Percentiles rank a stretch among this genome's conserved stretches.
Evolutionary conservation across 2,113 vertebrate genomes (phyloP).

Genomic region (Platichthys flesus): DNA sequence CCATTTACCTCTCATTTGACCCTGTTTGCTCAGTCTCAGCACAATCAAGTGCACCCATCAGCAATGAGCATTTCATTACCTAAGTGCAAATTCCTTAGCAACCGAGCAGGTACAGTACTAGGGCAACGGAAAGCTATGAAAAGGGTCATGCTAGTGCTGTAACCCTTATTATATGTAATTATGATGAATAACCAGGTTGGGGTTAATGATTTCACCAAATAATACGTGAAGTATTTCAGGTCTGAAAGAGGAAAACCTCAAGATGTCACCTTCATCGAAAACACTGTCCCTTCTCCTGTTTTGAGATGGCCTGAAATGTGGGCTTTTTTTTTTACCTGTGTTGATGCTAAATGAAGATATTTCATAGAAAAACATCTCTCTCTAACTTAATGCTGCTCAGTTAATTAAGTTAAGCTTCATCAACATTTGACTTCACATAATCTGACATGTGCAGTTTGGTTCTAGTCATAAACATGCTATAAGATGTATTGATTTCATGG

Average conservation of each 20-base stretch:
- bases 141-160: not conserved
- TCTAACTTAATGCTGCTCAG: too few relatives aligned
- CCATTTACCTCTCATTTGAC: slow-evolving; percentile 66
- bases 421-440: too few relatives aligned
- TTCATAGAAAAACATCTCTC: too few relatives aligned
- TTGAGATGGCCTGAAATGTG: too few relatives aligned
- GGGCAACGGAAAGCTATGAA: slow-evolving; percentile 54
- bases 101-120: slow-evolving; percentile 72
- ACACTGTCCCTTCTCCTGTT: too few relatives aligned
- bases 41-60: slow-evolving; percentile 74
- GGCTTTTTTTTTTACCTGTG: too few relatives aligned
- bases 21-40: slow-evolving; percentile 66
- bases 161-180: slow-evolving; percentile 1
- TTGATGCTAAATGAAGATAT: too few relatives aligned
- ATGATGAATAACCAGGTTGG: not conserved
- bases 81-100: slow-evolving; percentile 75
- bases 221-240: too few relatives aligned
- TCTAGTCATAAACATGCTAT: not conserved
- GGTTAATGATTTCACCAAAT: not conserved
- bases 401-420: too few relatives aligned
- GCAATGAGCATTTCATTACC: slow-evolving; percentile 76
- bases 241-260: too few relatives aligned
- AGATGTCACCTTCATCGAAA: too few relatives aligned
- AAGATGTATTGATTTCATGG: too few relatives aligned
- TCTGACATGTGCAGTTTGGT: not conserved